Evolutionary conservation across 2,113 vertebrate genomes (phyloP), one percentile per base, ranked within the genome.

Genomic region (Archilochus colubris): DNA sequence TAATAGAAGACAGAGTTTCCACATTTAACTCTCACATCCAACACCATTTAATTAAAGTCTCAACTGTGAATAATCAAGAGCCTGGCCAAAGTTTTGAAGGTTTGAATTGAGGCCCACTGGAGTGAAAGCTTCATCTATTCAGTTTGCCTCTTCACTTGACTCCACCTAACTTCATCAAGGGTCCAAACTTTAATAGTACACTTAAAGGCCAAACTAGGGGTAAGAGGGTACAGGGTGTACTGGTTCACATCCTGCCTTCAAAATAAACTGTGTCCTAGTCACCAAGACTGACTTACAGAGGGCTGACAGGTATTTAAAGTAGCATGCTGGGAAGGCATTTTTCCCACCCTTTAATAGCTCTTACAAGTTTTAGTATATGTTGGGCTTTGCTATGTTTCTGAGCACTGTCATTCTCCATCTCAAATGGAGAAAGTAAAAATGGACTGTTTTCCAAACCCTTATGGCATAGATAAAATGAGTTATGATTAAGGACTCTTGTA

Each of bases 11-110:
- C 6, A 70, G 77, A 79, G 61, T 91, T 95, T 96, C 94, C 85
- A 89, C 53, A 59, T 89, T 93, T 70, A 89, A 69, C 24, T 53
- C 79, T 87, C 70, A 76, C 89, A 96, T 44, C 91, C 89, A 96
- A 90, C 88, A 95, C 90, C 61, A 95, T 88, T 93, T 95, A 94
- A 96, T 96, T 96, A 95, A 97, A 96, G 54, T 57, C 53, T 94
- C 82, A 78, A 9, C 61, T 33, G 61, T 78, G 68, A 93, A 88
- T 36, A 95, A 75, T 89, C 72, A 75, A 22, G 73, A 94, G 24
- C 53, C 86, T 67, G 22, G 83, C 83, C 89, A 95, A 86, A 68
- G 50, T 72, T 91, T 81, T 84, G 76, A 70, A 86, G 64, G 57
- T 75, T 91, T 95, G 94, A 90, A 75, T 93, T 64, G 19, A 38